Base-by-base conservation (phyloP, 2,888 invertebrate species). In the Cybosia mesomella region DNA sequence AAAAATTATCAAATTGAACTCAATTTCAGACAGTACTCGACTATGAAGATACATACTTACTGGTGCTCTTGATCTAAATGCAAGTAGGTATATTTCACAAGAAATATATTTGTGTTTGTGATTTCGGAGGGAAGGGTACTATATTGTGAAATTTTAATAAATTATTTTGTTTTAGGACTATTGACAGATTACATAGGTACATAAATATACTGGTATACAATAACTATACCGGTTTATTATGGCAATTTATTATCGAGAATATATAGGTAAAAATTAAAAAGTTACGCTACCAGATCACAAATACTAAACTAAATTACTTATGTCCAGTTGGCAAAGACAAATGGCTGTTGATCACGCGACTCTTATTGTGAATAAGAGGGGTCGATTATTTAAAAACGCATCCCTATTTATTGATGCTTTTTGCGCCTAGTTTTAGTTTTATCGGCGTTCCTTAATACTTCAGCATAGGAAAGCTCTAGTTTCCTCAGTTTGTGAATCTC, bases 401-500 rank as follows among this genome's bases (percentile, higher is more conserved):
- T 66, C 68, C 69, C 65, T 62, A 64, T 54, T 91, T 92, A 95
- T 83, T 95, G 95, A 80, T 95, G 95, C 84, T 94, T 95, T 84
- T 94, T 95, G 82, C 95, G 95, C 88, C 95, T 88, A 55, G 87
- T 84, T 83, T 95, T 95, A 66, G 91, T 91, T 89, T 96, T 96
- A 84, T 96, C 96, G 73, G 96, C 96, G 87, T 97, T 96, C 76
- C 97, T 95, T 74, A 98, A 92, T 24, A 97, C 98, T 89, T 98
- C 98, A 9, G 98, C 98, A 89, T 98, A 98, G 18, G 98, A 97
- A 85, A 97, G 95, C 84, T 98, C 98, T 64, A 98, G 95, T 85
- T 97, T 96, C 87, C 97, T 97, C 70, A 98, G 92, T 86, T 97
- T 97, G 87, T 98, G 97, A 77, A 98, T 96, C 83, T 98, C 98